These are phyloP conservation scores for Lanius collurio DNA, from an alignment of 2,113 vertebrate genomes.

Conservation along the genomic window DNA sequence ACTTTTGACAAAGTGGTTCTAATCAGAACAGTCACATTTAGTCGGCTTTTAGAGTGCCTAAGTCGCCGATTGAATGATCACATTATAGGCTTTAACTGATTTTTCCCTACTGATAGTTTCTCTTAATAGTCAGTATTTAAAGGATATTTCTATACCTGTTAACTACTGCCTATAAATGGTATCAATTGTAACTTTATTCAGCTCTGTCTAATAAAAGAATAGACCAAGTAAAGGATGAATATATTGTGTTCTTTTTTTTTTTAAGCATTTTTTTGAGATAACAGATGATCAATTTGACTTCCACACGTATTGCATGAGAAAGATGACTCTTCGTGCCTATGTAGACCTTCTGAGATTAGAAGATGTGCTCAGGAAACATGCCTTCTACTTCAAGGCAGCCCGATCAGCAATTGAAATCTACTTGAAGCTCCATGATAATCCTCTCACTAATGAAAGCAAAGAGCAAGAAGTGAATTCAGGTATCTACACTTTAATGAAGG, in stretches of 20 bases:
- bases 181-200: neutral
- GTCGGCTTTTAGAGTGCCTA: neutral
- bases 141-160: neutral
- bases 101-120: neutral
- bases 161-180: neutral
- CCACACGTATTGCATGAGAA: constrained; percentile 83
- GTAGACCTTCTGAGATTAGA: constrained; percentile 80
- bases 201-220: neutral
- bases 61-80: neutral
- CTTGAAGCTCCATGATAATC: constrained; percentile 81
- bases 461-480: constrained; percentile 84
- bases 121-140: neutral
- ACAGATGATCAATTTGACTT: constrained; percentile 83
- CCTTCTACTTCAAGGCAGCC: constrained; percentile 81
- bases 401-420: constrained; percentile 80
- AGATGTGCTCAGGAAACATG: constrained; percentile 78
- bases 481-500: constrained; percentile 8
- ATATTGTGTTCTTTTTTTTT: neutral
- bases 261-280: constrained; percentile 83
- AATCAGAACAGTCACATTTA: neutral
- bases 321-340: constrained; percentile 82
- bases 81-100: neutral
- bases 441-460: constrained; percentile 77
- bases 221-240: neutral
- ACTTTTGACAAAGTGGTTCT: neutral